Evolutionary conservation across 2,797 vertebrate genomes (phyloP), one percentile per base, ranked within the genome.

Genomic region (Pachyuromys duprasi): DNA sequence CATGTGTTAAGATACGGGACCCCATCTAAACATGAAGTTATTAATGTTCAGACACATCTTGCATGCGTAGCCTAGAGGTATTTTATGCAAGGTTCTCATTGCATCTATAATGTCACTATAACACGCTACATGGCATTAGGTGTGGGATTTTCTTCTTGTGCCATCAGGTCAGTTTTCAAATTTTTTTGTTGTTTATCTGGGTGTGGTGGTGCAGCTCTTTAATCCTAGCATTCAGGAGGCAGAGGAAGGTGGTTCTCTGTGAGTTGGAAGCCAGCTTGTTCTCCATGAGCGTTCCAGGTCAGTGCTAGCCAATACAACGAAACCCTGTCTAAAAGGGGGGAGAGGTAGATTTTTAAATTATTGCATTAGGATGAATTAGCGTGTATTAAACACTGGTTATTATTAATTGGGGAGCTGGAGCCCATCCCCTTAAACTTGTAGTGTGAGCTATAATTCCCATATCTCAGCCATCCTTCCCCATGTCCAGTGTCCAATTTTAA

Each of bases 341-440:
- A 33, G 15, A 2, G 63, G 9, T n/a, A 79, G 13, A 72, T 39
- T 75, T 89, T 84, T n/a, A 53, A 39, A 74, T 79, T 53, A 53
- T 69, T 55, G 42, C 13, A 86, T 91, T 42, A 80, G 9, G 49
- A 12, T 55, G 60, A 22, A 14, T 42, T 62, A 42, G 26, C 45
- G 55, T 63, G 8, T 28, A 89, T 31, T 96, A 95, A 88, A 0
- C 5, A 33, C 86, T 84, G 92, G 53, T 86, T 91, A 94, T 94
- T 90, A 11, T 53, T 36, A 88, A 79, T 80, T 70, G 22, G n/a
- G 45, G 49, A 94, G 42, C 60, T 72, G 87, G 53, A 28, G 12
- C 24, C 20, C 26, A 18, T 69, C 76, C 45, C 14, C 4, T 84
- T 88, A 28, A 20, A 55, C 80, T 70, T 45, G n/a, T 72, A 78